Conservation (phyloP, 1,140 invertebrate species). For the Orius insidiosus region DNA sequence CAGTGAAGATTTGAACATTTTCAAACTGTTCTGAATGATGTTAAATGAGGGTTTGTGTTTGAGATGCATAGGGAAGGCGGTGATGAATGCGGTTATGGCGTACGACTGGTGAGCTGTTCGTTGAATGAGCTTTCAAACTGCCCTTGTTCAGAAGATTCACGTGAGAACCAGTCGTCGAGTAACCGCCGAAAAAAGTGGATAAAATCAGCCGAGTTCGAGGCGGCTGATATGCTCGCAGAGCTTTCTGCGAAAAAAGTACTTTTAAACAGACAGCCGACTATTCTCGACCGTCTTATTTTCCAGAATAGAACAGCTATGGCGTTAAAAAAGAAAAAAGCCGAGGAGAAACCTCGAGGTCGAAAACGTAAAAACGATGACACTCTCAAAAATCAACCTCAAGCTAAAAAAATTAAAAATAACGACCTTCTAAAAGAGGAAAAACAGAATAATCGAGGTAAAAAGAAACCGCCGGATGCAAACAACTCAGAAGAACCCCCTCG, state of each 20-base stretch:
- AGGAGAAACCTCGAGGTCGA: not conserved
- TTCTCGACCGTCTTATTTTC: conserved; percentile 11
- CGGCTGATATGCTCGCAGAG: not conserved
- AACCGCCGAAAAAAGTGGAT: not conserved
- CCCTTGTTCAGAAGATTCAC: not conserved
- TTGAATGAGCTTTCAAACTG: conserved; percentile 6
- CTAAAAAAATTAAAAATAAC: too few relatives aligned
- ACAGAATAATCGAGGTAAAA: too few relatives aligned
- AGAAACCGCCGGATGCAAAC: too few relatives aligned
- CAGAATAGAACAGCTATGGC: conserved; percentile 8
- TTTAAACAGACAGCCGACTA: conserved; percentile 9
- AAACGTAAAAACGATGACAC: conserved; percentile 1
- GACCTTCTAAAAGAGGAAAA: too few relatives aligned
- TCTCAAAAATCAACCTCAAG: not conserved
- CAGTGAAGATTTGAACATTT: too few relatives aligned
- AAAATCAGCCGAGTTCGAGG: not conserved
- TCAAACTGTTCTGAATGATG: conserved; percentile 5
- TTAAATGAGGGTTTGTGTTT: conserved; percentile 4
- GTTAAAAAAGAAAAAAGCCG: conserved; percentile 4
- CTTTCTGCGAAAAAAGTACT: conserved; percentile 10
- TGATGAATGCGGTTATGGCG: not conserved
- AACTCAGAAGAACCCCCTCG: too few relatives aligned
- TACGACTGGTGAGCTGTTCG: conserved; percentile 5
- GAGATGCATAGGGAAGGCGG: conserved; percentile 8
- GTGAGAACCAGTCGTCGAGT: not conserved